Percentiles rank a stretch among this genome's conserved stretches.
Conservation (phyloP, 2,797 vertebrate species). For the Hydrophis major region DNA sequence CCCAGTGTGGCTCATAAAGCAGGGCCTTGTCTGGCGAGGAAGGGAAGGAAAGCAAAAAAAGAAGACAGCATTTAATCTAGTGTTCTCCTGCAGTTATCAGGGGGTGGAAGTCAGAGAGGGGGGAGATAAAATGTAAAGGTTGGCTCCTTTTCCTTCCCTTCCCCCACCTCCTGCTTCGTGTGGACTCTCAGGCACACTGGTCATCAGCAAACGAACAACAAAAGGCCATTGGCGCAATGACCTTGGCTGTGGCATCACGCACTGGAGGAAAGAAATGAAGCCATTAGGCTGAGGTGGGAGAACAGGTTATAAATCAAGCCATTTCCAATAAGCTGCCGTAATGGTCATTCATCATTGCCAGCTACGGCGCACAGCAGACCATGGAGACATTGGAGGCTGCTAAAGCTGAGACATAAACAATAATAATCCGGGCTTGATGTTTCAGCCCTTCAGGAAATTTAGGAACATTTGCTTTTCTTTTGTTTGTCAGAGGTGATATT, state of each 20-base stretch:
- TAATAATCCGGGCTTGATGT: conserved; percentile 88
- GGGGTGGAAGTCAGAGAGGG: conserved; percentile 65
- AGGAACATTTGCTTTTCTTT: conserved; percentile 85
- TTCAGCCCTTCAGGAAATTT: conserved; percentile 86
- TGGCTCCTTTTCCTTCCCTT: conserved; percentile 48
- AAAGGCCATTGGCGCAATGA: conserved; percentile 94
- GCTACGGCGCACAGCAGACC: conserved; percentile 80
- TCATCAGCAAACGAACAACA: conserved; percentile 96
- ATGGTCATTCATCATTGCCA: conserved; percentile 99
- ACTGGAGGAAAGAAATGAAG: conserved; percentile 99
- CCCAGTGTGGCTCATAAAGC: conserved; percentile 90
- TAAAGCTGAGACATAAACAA: conserved; percentile 93
- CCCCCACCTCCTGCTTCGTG: conserved; percentile 31
- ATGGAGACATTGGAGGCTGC: conserved; percentile 85
- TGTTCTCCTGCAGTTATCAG: conserved; percentile 79
- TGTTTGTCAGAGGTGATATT: conserved; percentile 87
- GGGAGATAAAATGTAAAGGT: conserved; percentile 76
- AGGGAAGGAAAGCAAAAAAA: conserved; percentile 71
- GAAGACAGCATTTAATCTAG: conserved; percentile 86
- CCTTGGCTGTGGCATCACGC: conserved; percentile 99
- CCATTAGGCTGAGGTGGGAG: conserved; percentile 98
- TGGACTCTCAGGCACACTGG: conserved; percentile 81
- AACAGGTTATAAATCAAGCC: conserved; percentile 98
- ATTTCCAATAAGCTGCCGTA: conserved; percentile 99
- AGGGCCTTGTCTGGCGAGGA: conserved; percentile 80